These are phyloP conservation scores for Deroptyus accipitrinus DNA, from an alignment of 2,113 vertebrate species.

Conservation along the genomic window DNA sequence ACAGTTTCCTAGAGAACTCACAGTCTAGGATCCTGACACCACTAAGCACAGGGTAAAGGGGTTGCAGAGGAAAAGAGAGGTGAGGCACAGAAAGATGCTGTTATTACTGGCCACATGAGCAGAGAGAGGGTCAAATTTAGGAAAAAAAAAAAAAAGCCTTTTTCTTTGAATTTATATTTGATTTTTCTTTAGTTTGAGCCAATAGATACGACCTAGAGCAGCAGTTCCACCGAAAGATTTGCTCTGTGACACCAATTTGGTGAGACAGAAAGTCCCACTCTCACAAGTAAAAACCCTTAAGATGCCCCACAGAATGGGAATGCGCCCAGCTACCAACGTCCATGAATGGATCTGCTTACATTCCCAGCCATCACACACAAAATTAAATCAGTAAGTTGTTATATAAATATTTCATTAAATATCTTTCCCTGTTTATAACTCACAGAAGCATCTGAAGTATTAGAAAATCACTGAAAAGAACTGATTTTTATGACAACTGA, in stretches of 20 bases:
- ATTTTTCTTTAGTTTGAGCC: neutral
- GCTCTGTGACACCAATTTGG: neutral
- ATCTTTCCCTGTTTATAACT: neutral
- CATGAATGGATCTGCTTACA: accelerated
- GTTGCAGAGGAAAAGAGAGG: neutral
- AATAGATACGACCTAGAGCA: neutral
- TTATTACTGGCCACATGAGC: neutral
- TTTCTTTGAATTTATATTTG: neutral
- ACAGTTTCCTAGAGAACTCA: neutral
- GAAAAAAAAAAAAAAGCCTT: neutral
- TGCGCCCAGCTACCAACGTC: neutral
- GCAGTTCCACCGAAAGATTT: neutral
- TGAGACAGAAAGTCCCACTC: neutral
- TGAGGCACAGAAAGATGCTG: neutral
- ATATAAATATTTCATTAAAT: neutral
- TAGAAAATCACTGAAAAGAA: neutral
- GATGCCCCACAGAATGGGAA: neutral
- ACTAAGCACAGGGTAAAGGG: neutral
- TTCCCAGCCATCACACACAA: neutral
- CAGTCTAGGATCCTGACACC: neutral
- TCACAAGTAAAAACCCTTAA: neutral
- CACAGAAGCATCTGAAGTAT: neutral
- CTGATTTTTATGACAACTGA: neutral
- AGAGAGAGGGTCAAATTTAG: neutral
- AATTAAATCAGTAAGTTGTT: neutral